Percentiles rank a stretch among this genome's conserved stretches.
phyloP scores from a whole-genome alignment of 1,140 invertebrate species.

The Pomacea maculata region DNA sequence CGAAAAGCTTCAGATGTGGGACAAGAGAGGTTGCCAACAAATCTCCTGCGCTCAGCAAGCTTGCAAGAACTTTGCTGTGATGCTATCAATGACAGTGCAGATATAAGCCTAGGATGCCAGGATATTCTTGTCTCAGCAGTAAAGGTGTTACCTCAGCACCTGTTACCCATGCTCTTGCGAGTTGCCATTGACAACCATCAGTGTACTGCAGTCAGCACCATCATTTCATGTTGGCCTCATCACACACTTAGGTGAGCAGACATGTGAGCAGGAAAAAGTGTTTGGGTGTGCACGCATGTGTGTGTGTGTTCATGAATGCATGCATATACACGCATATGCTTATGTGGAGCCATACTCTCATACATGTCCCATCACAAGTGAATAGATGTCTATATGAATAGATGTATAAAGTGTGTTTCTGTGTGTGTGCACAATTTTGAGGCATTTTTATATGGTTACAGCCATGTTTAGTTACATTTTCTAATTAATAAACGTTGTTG shows the following conservation, averaged over 20 bases:
- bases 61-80: constrained; percentile 30
- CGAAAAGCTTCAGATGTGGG: constrained; percentile 4
- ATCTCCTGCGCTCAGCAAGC: constrained; percentile 8
- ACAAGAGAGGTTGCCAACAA: constrained; percentile 5
- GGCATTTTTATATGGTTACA: too few species aligned
- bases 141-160: constrained; percentile 34
- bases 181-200: constrained; percentile 37
- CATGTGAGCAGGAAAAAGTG: neutral
- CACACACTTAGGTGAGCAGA: constrained; percentile 41
- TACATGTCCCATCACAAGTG: neutral
- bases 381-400: neutral
- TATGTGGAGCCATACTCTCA: neutral
- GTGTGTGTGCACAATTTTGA: too few species aligned
- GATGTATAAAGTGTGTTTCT: neutral
- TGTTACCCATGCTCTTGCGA: constrained; percentile 36
- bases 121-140: constrained; percentile 27
- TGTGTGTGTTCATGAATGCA: neutral
- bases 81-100: constrained; percentile 21
- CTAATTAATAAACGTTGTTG: neutral
- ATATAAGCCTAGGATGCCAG: constrained; percentile 18
- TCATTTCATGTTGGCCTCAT: constrained; percentile 49
- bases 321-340: too few species aligned
- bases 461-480: neutral
- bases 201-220: constrained; percentile 33
- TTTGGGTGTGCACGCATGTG: too few species aligned